Percentiles rank a stretch among this genome's conserved stretches.
Evolutionary conservation across 2,888 invertebrate genomes (phyloP).

Genomic region (Metellina segmentata): DNA sequence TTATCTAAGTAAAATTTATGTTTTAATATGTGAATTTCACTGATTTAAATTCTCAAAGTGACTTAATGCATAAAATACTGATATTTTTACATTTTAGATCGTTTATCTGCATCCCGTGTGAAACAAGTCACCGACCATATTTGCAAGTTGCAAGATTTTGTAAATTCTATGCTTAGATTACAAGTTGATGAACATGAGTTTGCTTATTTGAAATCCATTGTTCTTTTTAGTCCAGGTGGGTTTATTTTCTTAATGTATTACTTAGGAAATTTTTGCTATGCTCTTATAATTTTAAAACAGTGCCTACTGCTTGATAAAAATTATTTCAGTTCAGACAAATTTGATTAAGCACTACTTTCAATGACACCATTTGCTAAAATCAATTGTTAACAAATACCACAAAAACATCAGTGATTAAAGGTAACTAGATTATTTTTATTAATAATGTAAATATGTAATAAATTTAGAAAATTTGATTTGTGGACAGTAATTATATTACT

Average conservation of each 20-base stretch:
- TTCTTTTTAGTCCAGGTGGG: slow-evolving; percentile 90
- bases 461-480: too few relatives aligned
- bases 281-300: neutral
- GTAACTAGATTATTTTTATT: too few relatives aligned
- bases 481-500: too few relatives aligned
- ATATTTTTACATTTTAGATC: slow-evolving; percentile 56
- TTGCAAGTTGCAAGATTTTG: slow-evolving; percentile 90
- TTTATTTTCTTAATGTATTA: neutral
- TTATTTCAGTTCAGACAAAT: neutral
- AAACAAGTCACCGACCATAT: slow-evolving; percentile 90
- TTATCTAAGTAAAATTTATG: too few relatives aligned
- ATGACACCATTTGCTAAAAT: too few relatives aligned
- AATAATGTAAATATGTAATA: too few relatives aligned
- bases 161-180: slow-evolving; percentile 87
- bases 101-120: slow-evolving; percentile 88
- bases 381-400: too few relatives aligned
- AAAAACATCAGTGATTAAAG: too few relatives aligned
- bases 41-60: too few relatives aligned
- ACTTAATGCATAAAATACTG: too few relatives aligned
- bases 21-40: too few relatives aligned
- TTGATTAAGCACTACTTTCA: too few relatives aligned
- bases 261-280: neutral
- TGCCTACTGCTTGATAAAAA: neutral
- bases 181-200: slow-evolving; percentile 91
- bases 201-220: slow-evolving; percentile 91